These are phyloP conservation scores for Hirtodrosophila confusa DNA, from an alignment of 2,888 invertebrate species.

Conservation along the genomic window DNA sequence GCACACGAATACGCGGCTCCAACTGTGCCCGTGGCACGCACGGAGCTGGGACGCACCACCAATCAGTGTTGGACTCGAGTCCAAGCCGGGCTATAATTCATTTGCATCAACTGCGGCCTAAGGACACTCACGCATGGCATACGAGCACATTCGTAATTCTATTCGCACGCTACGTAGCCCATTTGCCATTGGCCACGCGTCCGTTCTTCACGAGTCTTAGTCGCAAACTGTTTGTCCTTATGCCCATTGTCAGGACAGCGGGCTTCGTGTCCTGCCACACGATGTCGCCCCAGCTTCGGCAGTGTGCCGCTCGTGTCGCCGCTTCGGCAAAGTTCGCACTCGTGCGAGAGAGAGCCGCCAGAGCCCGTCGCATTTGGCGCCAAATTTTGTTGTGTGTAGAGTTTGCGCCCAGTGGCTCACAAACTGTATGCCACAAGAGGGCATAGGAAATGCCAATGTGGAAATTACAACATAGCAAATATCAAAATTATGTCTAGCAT, in stretches of 20 bases:
- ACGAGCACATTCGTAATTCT: conserved; percentile 47
- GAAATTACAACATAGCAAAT: background rate
- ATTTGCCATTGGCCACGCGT: conserved; percentile 72
- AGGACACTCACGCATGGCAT: conserved; percentile 34
- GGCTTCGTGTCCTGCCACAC: conserved; percentile 55
- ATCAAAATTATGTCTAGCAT: conserved; percentile 13
- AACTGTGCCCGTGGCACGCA: conserved; percentile 35
- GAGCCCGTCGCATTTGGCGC: conserved; percentile 71
- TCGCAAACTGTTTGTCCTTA: conserved; percentile 80
- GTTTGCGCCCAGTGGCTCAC: conserved; percentile 48
- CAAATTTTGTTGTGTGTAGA: conserved; percentile 71
- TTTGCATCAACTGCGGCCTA: conserved; percentile 38
- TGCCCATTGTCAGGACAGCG: conserved; percentile 42
- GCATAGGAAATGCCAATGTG: conserved; percentile 2
- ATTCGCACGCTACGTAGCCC: conserved; percentile 49
- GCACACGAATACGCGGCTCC: conserved; percentile 9
- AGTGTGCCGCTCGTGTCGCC: conserved; percentile 37
- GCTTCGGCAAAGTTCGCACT: conserved; percentile 37
- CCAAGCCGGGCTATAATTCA: conserved; percentile 35
- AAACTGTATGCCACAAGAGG: conserved; percentile 63
- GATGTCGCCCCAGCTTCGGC: conserved; percentile 35
- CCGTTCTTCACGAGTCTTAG: conserved; percentile 81
- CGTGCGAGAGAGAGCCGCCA: conserved; percentile 18
- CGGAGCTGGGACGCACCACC: conserved; percentile 18
- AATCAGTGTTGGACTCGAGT: conserved; percentile 38